A percentile compares a stretch with the other conserved stretches of the same genome.
phyloP scores from a whole-genome alignment of 2,113 vertebrate species.

The Corythornis vintsioides region DNA sequence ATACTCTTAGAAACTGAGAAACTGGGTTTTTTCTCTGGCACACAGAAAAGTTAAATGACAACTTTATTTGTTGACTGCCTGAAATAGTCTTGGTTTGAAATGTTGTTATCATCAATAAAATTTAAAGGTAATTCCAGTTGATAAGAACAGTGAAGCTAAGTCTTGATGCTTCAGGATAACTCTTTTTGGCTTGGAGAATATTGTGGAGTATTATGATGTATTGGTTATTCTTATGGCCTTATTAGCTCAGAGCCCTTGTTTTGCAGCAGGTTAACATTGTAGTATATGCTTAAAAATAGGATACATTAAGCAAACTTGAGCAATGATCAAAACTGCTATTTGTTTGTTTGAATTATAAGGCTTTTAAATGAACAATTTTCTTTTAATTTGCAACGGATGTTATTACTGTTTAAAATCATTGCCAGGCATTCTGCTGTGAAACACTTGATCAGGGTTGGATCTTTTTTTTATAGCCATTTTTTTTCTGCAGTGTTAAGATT shows the following conservation, averaged over 20 bases:
- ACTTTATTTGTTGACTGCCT: not conserved
- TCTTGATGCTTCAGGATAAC: not conserved
- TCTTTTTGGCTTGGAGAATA: not conserved
- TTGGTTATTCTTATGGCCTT: not conserved
- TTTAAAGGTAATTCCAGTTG: not conserved
- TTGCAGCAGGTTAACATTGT: not conserved
- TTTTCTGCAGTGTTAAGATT: not conserved
- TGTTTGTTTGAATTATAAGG: not conserved
- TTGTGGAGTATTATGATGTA: not conserved
- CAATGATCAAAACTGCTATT: not conserved
- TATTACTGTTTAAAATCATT: not conserved
- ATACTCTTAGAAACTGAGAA: slow-evolving; percentile 45
- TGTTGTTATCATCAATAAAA: not conserved
- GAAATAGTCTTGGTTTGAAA: not conserved
- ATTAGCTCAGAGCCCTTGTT: not conserved
- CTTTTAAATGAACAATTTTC: not conserved
- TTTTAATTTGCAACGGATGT: slow-evolving; percentile 24
- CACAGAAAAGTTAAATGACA: not conserved
- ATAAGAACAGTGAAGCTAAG: not conserved
- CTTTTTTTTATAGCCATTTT: not conserved
- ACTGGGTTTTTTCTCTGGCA: slow-evolving; percentile 16
- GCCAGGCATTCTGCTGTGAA: not conserved
- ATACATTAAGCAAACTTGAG: not conserved
- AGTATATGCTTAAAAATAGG: not conserved
- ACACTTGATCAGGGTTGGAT: not conserved